These are phyloP conservation scores for Pomatostomus ruficeps DNA, from an alignment of 2,113 vertebrate genomes.

Conservation along the genomic window DNA sequence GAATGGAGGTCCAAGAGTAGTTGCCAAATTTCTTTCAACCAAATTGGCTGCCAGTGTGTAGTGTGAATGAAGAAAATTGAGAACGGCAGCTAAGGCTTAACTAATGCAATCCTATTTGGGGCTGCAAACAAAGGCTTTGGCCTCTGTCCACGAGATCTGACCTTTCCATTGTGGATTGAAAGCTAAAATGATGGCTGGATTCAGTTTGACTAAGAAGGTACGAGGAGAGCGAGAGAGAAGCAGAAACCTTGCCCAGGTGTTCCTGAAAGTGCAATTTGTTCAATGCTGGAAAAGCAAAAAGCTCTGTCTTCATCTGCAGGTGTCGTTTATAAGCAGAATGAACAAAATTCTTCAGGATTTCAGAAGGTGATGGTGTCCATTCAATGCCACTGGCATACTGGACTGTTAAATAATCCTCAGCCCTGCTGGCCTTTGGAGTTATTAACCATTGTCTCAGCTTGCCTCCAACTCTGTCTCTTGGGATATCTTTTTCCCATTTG, in stretches of 20 bases:
- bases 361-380: background rate
- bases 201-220: background rate
- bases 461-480: background rate
- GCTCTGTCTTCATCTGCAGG: background rate
- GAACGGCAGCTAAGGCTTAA: slow-evolving; percentile 23
- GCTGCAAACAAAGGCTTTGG: slow-evolving; percentile 42
- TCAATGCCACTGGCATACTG: background rate
- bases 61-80: slow-evolving; percentile 43
- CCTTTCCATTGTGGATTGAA: background rate
- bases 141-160: background rate
- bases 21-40: slow-evolving; percentile 40
- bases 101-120: slow-evolving; percentile 21
- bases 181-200: background rate
- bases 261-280: background rate
- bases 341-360: background rate
- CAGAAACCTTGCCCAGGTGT: background rate
- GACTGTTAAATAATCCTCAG: background rate
- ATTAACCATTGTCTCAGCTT: background rate
- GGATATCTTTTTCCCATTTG: slow-evolving; percentile 4
- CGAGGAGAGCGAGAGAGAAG: background rate
- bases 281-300: background rate
- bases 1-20: background rate
- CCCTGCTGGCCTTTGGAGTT: background rate
- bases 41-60: background rate
- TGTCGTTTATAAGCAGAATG: background rate